Conservation (phyloP, 2,888 invertebrate species). For the Philaethria dido region DNA sequence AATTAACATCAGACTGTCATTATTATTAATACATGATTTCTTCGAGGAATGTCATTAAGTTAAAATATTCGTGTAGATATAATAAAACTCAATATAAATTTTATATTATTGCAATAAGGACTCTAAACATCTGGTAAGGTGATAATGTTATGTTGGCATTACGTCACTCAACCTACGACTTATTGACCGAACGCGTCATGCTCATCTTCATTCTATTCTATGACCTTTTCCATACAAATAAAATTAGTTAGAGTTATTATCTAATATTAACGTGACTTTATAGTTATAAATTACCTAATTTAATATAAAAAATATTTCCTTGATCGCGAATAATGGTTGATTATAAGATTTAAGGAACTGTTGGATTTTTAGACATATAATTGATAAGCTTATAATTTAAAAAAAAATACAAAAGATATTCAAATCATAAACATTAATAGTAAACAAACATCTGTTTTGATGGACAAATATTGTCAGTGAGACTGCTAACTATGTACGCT, state of each 20-base stretch:
- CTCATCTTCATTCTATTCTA: conserved; percentile 34
- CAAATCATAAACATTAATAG: too few species aligned
- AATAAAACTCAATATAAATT: background rate
- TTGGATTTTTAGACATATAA: too few species aligned
- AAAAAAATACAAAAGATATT: too few species aligned
- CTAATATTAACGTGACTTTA: conserved; percentile 9
- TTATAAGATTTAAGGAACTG: background rate
- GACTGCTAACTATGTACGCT: too few species aligned
- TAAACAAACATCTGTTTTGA: too few species aligned
- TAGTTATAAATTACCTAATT: background rate
- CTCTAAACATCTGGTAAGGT: conserved; percentile 5
- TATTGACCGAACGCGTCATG: conserved; percentile 45
- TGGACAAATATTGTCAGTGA: too few species aligned
- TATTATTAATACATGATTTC: conserved; percentile 2
- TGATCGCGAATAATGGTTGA: background rate
- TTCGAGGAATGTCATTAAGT: conserved; percentile 1
- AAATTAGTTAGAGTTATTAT: conserved; percentile 26
- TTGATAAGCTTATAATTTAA: too few species aligned
- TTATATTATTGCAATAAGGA: conserved; percentile 5
- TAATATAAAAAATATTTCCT: conserved; percentile 17
- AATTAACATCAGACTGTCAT: conserved; percentile 8
- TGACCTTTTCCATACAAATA: conserved; percentile 39
- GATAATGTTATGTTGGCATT: conserved; percentile 40
- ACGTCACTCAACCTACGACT: conserved; percentile 54
- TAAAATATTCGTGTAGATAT: background rate